phyloP scores from a whole-genome alignment of 2,113 vertebrate genomes.

The Syngnathoides biaculeatus region DNA sequence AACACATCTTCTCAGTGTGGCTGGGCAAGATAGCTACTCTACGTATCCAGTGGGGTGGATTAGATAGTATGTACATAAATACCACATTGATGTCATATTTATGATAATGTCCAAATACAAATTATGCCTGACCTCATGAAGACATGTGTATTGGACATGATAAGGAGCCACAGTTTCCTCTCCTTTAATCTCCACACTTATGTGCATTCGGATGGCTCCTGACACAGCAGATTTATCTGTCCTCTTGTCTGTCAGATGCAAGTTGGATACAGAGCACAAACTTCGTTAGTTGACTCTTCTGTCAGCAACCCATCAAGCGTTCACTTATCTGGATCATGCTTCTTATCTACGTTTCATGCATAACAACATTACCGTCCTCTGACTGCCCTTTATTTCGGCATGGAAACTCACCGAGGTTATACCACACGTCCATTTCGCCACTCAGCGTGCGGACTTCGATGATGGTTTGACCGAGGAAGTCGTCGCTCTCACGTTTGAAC shows the following conservation, averaged over 20 bases:
- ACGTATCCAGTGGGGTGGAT: too few species aligned
- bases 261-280: slow-evolving; percentile 20
- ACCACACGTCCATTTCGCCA: slow-evolving; percentile 99
- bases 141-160: slow-evolving; percentile 96
- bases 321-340: slow-evolving; percentile 15
- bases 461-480: slow-evolving; percentile 96
- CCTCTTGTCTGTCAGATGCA: slow-evolving; percentile 82
- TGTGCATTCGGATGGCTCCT: slow-evolving; percentile 93
- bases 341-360: slow-evolving; percentile 7
- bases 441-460: slow-evolving; percentile 97
- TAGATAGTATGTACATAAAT: too few species aligned
- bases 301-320: slow-evolving; percentile 23
- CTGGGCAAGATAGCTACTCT: too few species aligned
- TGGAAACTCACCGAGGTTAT: slow-evolving; percentile 86
- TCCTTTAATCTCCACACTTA: slow-evolving; percentile 98
- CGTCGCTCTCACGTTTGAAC: slow-evolving; percentile 93
- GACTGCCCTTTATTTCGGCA: slow-evolving; percentile 11
- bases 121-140: slow-evolving; percentile 85
- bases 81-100: background rate
- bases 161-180: slow-evolving; percentile 97
- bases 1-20: too few species aligned
- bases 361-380: background rate
- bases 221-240: slow-evolving; percentile 97
- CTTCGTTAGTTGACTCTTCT: slow-evolving; percentile 13
- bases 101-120: background rate